Conservation (phyloP, 2,113 vertebrate species). For the Semnopithecus entellus region DNA sequence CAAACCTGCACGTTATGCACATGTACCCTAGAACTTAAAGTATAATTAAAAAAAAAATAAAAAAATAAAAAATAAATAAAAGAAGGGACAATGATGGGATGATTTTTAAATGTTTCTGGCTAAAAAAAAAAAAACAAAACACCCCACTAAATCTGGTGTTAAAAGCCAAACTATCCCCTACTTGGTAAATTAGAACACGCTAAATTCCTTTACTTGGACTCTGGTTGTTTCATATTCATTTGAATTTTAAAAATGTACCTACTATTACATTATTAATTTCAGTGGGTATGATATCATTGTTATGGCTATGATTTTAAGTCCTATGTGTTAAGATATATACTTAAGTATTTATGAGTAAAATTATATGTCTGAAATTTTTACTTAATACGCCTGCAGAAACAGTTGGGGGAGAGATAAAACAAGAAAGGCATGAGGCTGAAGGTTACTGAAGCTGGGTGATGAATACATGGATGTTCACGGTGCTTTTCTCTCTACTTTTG, state of each 20-base stretch:
- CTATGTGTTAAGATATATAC: neutral
- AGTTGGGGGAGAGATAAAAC: neutral
- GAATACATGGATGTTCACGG: neutral
- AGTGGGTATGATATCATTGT: neutral
- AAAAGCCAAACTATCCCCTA: neutral
- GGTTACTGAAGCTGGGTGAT: neutral
- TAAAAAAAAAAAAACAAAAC: slow-evolving; percentile 11
- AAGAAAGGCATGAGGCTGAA: neutral
- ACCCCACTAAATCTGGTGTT: neutral
- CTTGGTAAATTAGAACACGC: neutral
- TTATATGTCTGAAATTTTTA: neutral
- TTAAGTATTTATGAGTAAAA: neutral
- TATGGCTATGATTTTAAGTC: neutral
- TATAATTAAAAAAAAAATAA: no score
- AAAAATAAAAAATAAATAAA: neutral
- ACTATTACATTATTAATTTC: neutral
- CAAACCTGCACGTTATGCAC: no score
- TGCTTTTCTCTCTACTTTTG: neutral
- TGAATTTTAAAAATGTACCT: neutral
- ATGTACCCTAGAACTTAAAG: no score
- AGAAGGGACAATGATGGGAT: neutral
- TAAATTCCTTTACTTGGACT: neutral
- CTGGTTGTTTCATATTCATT: neutral
- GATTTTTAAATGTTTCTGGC: slow-evolving; percentile 41
- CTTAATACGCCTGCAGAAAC: neutral